Base-by-base conservation (phyloP, 2,797 vertebrate genomes). In the Acomys russatus region DNA sequence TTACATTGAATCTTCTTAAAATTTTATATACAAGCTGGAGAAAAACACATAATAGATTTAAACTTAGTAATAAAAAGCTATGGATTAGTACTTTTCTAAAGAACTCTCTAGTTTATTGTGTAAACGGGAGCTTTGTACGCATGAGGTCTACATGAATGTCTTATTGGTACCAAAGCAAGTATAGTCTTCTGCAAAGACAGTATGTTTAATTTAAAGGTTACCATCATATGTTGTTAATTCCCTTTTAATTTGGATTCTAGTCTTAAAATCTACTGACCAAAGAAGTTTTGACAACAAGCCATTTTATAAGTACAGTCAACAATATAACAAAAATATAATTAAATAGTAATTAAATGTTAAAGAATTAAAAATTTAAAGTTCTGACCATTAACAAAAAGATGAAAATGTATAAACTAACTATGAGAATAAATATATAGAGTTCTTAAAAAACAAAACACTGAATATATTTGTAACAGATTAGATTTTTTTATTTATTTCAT, bases 291-390 rank as follows among this genome's bases (percentile, higher is more conserved):
- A 25, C 73, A 85, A 82, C 73, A 91, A 92, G 68, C 28, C 11
- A 17, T 94, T 78, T 38, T 91, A 25, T 66, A 23, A 66, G 56
- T 66, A 84, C 64, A 5, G 23, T 78, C 12, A 78, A 92, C 2
- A 95, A 64, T 92, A 64, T 78, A 28, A 92, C 74, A 91, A 93
- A 92, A 95, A 84, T 83, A 83, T 9, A 93, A 76, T 51, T 71
- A 92, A 92, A 4, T 4, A 38, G 17, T 20, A 44, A 87, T 70
- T 87, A 66, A 82, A 64, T 51, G 25, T 1, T 51, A 77, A 28
- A 44, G 25, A 38, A 4, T 35, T 56, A 85, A 83, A 3, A 10
- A 64, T 15, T 23, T 35, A 79, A 86, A 10, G 68, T 3, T 64
- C 88, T 93, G 80, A 94, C 68, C 35, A 93, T 56, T 85, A 96